Base-by-base conservation (phyloP, 2,888 invertebrate species). In the Drosophila mimica region DNA sequence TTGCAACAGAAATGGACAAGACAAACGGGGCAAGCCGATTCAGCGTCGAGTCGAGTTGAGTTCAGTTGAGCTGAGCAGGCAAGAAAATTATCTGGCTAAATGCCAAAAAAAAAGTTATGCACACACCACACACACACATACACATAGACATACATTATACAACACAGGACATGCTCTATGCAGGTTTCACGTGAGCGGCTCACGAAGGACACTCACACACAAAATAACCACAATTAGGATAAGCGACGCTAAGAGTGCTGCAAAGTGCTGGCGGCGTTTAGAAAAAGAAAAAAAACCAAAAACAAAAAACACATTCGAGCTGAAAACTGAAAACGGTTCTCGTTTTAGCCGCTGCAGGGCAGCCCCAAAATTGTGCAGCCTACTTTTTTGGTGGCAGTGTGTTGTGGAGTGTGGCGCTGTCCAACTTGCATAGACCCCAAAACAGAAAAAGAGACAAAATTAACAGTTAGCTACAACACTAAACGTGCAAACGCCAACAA, bases 181-280 rank as follows among this genome's bases (percentile, higher is more conserved):
- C 70, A 82, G 67, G 78, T 70, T 83, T 82, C 81, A 73, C 81
- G 83, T 81, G 83, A 77, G 70, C 74, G 64, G 70, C 66, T 74
- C 68, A 77, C 74, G 74, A 81, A 83, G 72, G 70, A 82, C 73
- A 70, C 82, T 73, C 75, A 48, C 67, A 82, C 67, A 72, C 70
- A 75, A 81, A 78, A 79, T 78, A 81, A 85, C 85, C 86, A 88
- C 87, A 88, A 87, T 85, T 88, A 88, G 87, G 83, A 87, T 88
- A 86, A 84, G 82, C 85, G 84, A 70, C 74, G 76, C 79, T 74
- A 84, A 82, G n/a, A 82, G 79, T 83, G 81, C 81, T 74, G 70
- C 78, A 76, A 83, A 82, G 78, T 78, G 82, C 76, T 72, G 28
- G 74, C 58, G 75, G 79, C 84, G 68, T 62, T 82, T 75, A 70